Conservation (phyloP, 2,797 vertebrate species). For the Leptoclinus maculatus region DNA sequence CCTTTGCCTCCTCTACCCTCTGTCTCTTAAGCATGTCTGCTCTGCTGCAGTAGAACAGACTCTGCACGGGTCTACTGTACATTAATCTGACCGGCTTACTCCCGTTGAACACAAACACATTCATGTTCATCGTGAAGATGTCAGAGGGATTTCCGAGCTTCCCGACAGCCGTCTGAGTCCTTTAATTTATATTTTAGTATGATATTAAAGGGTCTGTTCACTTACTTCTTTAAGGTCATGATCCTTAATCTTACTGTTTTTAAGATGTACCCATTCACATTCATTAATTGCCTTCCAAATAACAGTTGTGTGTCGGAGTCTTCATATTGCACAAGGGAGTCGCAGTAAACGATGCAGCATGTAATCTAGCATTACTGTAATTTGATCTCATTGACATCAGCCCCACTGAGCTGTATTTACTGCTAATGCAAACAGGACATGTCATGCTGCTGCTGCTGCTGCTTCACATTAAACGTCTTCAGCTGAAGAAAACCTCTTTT, state of each 20-base stretch:
- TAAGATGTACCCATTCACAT: not conserved
- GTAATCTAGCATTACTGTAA: slow-evolving; percentile 4
- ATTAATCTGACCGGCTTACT: not conserved
- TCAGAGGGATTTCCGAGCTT: not conserved
- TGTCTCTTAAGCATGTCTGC: slow-evolving; percentile 17
- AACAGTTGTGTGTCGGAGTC: not conserved
- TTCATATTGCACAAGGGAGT: not conserved
- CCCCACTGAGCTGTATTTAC: not conserved
- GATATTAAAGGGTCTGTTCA: not conserved
- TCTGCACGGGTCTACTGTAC: not conserved
- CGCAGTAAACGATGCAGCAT: not conserved
- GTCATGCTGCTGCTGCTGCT: not conserved
- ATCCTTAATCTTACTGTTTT: not conserved
- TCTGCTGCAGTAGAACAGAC: not conserved
- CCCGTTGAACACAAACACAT: not conserved
- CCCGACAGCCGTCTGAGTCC: not conserved
- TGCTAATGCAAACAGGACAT: not conserved
- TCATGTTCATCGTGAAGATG: not conserved
- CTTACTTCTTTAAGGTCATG: not conserved
- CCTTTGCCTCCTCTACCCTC: slow-evolving; percentile 14
- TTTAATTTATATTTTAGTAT: not conserved
- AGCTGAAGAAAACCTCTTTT: not conserved
- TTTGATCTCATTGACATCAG: not conserved
- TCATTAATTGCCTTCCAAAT: not conserved
- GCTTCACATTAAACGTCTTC: not conserved